Conservation (phyloP, 2,797 vertebrate genomes). For the Heliangelus exortis region DNA sequence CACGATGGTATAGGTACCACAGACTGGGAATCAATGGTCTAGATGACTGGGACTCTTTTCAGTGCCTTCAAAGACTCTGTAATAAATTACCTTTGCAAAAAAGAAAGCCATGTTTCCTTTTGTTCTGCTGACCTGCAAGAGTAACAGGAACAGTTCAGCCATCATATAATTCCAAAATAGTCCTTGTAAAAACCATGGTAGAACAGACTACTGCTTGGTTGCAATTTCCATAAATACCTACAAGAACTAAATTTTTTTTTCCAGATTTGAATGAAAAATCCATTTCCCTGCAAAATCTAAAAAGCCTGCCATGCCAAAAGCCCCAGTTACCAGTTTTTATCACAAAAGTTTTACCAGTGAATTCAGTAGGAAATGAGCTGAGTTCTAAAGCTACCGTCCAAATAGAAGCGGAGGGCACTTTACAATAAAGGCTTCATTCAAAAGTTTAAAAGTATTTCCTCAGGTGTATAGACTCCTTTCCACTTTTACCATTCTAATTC, state of each 20-base stretch:
- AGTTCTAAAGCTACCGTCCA: not conserved
- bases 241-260: not conserved
- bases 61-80: not conserved
- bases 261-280: not conserved
- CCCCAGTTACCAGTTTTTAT: not conserved
- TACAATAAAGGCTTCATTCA: not conserved
- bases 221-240: not conserved
- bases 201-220: not conserved
- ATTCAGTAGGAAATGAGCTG: not conserved
- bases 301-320: not conserved
- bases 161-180: not conserved
- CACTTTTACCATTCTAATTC: not conserved
- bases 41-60: not conserved
- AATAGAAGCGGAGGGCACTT: not conserved
- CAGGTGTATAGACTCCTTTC: not conserved
- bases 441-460: not conserved
- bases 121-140: conserved; percentile 86
- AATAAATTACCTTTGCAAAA: conserved; percentile 88
- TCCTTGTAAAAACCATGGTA: not conserved
- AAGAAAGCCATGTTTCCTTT: conserved; percentile 89
- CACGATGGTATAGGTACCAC: not conserved
- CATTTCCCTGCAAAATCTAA: not conserved
- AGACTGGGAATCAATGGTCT: not conserved
- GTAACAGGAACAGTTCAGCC: conserved; percentile 35
- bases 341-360: not conserved